phyloP scores from a whole-genome alignment of 2,113 vertebrate species.

The Lontra canadensis region DNA sequence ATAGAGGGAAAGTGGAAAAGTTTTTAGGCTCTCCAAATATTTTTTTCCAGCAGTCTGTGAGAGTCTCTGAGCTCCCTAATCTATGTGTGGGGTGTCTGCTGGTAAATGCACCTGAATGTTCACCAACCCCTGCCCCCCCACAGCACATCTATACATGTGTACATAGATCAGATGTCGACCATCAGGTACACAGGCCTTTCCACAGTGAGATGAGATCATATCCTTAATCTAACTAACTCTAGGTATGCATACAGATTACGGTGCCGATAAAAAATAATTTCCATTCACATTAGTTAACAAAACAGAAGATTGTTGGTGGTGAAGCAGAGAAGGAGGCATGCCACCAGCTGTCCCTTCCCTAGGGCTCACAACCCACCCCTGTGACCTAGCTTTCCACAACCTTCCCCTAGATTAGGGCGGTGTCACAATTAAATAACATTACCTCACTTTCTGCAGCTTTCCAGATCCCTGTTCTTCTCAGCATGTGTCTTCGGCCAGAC shows the following conservation, averaged over 20 bases:
- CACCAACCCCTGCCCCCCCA: no score
- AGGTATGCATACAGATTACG: no score
- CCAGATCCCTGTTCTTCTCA: not conserved
- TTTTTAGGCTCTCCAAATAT: not conserved
- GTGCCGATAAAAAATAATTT: not conserved
- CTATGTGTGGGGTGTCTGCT: not conserved
- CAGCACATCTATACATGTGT: not conserved
- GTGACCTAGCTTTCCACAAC: not conserved
- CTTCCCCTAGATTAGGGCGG: not conserved
- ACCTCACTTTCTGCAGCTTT: not conserved
- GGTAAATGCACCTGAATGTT: accelerated
- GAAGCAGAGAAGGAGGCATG: not conserved
- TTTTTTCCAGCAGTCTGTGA: not conserved
- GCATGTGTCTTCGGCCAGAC: not conserved
- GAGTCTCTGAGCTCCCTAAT: not conserved
- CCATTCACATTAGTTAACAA: not conserved
- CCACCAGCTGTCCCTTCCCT: not conserved
- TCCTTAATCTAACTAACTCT: not conserved
- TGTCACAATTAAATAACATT: not conserved
- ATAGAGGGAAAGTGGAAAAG: not conserved
- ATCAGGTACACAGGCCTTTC: not conserved
- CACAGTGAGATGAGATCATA: not conserved
- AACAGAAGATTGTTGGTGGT: not conserved
- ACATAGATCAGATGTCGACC: not conserved
- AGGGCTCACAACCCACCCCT: not conserved